These are phyloP conservation scores for Huso huso DNA, from an alignment of 2,797 vertebrate genomes.

Conservation along the genomic window DNA sequence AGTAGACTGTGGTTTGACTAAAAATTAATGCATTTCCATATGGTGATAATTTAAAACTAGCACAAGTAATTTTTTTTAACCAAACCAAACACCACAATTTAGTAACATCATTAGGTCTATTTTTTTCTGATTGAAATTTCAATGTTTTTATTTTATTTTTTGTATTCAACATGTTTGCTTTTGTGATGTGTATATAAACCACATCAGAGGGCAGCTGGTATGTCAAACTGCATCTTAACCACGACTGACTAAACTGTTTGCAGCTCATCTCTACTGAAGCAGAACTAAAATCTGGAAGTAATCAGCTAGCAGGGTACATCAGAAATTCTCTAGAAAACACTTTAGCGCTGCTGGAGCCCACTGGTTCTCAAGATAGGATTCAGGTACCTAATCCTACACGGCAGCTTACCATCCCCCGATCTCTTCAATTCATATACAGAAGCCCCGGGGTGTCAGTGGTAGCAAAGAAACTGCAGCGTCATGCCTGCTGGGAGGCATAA, in stretches of 20 bases:
- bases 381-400: conserved; percentile 91
- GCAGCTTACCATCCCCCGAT: conserved; percentile 63
- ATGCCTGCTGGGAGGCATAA: conserved; percentile 91
- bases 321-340: conserved; percentile 90
- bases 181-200: conserved; percentile 50
- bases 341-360: conserved; percentile 89
- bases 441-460: conserved; percentile 81
- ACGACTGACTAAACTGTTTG: conserved; percentile 72
- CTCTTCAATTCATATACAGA: conserved; percentile 60
- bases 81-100: no score
- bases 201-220: conserved; percentile 42
- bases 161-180: conserved; percentile 14
- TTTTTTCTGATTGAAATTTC: conserved; percentile 18
- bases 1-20: no score
- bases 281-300: conserved; percentile 99
- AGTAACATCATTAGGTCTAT: conserved; percentile 16
- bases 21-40: no score
- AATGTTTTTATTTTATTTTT: conserved; percentile 20
- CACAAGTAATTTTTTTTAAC: no score
- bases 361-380: conserved; percentile 86
- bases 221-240: conserved; percentile 75
- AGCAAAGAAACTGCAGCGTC: conserved; percentile 73
- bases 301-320: conserved; percentile 87
- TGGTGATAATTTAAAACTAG: no score
- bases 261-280: conserved; percentile 79